Evolutionary conservation across 2,888 invertebrate species (phyloP).

Genomic region (Branchellion lobata): DNA sequence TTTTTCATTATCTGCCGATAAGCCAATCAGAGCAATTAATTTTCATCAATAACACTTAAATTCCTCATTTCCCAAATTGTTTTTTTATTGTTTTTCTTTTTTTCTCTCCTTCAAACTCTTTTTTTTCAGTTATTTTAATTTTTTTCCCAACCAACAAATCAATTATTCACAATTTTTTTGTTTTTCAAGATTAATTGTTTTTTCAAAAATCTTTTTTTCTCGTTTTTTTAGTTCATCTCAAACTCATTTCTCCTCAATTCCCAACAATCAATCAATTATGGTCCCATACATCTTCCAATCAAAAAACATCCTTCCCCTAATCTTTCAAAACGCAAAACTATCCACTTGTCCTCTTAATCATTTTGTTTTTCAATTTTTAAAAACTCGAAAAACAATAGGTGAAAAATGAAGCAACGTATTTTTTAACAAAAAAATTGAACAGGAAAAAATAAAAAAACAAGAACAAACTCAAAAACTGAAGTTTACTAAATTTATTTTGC

Average conservation of each 20-base stretch:
- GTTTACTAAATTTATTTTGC: no score
- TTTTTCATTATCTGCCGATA: not conserved
- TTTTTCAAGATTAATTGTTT: constrained; percentile 1
- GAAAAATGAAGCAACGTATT: no score
- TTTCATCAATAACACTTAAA: no score
- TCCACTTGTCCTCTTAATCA: no score
- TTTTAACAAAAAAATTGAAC: no score
- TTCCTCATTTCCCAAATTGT: no score
- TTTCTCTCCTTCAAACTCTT: not conserved
- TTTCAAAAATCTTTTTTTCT: not conserved
- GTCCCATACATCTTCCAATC: not conserved
- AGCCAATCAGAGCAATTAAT: no score
- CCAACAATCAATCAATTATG: not conserved
- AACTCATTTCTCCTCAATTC: not conserved
- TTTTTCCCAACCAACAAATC: not conserved
- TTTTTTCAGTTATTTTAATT: not conserved
- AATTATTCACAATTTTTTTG: not conserved
- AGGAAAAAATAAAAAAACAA: no score
- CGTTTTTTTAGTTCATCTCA: not conserved
- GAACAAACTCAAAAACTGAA: no score
- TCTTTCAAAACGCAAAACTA: not conserved
- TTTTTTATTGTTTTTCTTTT: not conserved
- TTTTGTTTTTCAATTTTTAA: no score
- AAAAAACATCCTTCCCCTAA: not conserved
- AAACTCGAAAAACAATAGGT: no score